These are phyloP conservation scores for Calosoma granatense DNA, from an alignment of 1,140 invertebrate genomes.

Conservation along the genomic window DNA sequence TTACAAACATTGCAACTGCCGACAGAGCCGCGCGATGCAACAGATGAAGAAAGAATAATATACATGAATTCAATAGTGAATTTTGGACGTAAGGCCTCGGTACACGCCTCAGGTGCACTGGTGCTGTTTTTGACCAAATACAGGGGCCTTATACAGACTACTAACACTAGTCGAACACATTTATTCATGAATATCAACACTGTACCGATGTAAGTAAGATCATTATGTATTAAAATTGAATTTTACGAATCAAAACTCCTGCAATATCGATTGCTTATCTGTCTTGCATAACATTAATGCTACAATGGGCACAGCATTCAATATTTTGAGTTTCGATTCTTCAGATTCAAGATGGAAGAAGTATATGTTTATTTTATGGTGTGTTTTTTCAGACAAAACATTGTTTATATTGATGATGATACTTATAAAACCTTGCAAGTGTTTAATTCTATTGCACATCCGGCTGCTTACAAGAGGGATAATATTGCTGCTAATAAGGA, in stretches of 20 bases:
- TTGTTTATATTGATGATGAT: slow-evolving; percentile 61
- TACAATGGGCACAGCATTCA: no score
- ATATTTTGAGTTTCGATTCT: no score
- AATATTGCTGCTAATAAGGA: slow-evolving; percentile 46
- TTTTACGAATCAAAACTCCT: no score
- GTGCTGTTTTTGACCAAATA: slow-evolving; percentile 63
- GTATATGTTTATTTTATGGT: slow-evolving; percentile 14
- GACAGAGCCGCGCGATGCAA: slow-evolving; percentile 43
- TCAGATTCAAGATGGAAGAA: no score
- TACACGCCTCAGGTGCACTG: slow-evolving; percentile 62
- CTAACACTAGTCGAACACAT: slow-evolving; percentile 49
- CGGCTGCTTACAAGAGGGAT: slow-evolving; percentile 56
- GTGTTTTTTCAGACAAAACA: slow-evolving; percentile 50
- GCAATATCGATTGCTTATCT: no score
- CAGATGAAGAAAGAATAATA: slow-evolving; percentile 45
- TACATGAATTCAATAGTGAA: slow-evolving; percentile 60
- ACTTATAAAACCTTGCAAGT: slow-evolving; percentile 66
- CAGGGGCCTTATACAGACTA: slow-evolving; percentile 40
- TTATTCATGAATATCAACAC: slow-evolving; percentile 46
- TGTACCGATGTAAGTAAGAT: not conserved
- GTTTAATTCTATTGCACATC: slow-evolving; percentile 60
- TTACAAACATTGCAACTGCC: slow-evolving; percentile 49
- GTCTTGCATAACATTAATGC: no score
- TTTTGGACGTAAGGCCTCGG: slow-evolving; percentile 51
- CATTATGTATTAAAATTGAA: no score